Evolutionary conservation across 2,888 invertebrate genomes (phyloP), one percentile per base, ranked within the genome.

Genomic region (Sphinx pinastri): DNA sequence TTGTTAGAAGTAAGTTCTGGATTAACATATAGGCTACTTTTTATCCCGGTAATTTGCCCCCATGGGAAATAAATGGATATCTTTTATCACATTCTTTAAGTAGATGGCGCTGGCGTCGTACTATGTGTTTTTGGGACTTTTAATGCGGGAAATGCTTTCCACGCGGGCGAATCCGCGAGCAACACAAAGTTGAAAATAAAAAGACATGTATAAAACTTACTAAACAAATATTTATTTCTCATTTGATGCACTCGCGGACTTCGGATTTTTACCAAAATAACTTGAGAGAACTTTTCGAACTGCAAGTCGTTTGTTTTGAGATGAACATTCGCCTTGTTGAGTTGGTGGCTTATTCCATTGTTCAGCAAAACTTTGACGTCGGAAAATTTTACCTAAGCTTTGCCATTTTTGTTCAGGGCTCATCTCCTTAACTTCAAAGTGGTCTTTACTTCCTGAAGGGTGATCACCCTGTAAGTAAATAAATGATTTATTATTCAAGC

Each of bases 321-420:
- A 84, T 45, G 92, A 88, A 75, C 82, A 78, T 78, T 92, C 92
- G 68, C 88, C 92, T 76, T 85, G 87, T 71, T 84, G 83, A 74
- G 77, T 86, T 47, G 87, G 68, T 7, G 87, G 78, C 76, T 89
- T 92, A 71, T 81, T 88, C 87, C 88, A 89, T 68, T 88, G 84
- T 72, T 93, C 93, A 31, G 79, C 85, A 74, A 90, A 88, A 79
- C 90, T 92, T 85, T 93, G 92, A 68, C 94, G 93, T 74, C 90
- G 85, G 76, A 94, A 94, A 67, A 93, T 88, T 86, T 94, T 94
- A 0, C 94, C 94, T 74, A 94, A 77, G 51, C 93, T 93, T 78
- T 94, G 94, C 93, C 94, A 94, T 79, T 93, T 94, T 76, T 92
- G 93, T 73, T 94, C 93, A 66, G 88, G 86, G 72, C 79, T 85